Base-by-base conservation (phyloP, 2,797 vertebrate species). In the Peromyscus aztecus region DNA sequence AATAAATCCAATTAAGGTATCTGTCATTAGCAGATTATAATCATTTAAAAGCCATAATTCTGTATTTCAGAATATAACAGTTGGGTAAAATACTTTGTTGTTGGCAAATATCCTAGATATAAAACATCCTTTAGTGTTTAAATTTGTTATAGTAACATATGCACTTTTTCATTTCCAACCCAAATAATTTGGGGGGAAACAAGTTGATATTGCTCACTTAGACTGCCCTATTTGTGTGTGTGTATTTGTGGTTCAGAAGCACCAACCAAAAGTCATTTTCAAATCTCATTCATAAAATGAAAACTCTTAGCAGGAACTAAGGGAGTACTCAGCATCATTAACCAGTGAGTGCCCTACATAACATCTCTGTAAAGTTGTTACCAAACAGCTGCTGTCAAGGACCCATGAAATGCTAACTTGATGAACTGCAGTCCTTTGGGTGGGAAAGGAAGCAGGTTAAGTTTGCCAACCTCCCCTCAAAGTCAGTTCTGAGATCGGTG, bases 251-350 rank as follows among this genome's bases (percentile, higher is more conserved):
- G 81, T 27, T 78, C 21, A 76, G 61, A 88, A 92, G n/a, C 21
- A 94, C 67, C 23, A 69, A 88, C 14, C 31, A 46, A 52, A 93
- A 84, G 55, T 69, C 61, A 91, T 88, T 92, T 75, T 96, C 77
- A 92, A 80, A 83, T 90, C 73, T 78, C 77, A 83, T 76, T 92
- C 27, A 92, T 80, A 95, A 96, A 95, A 67, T 43, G 43, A 88
- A 95, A 93, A 96, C 67, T 75, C 27, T 23, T 67, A 52, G 52
- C 52, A 92, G 82, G 78, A 80, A 40, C 17, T 55, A 37, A 63
- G 14, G 27, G 49, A 65, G 52, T 17, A 24, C 52, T 17, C 59
- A 59, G 86, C 49, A 71, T 59, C 49, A 67, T 13, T 86, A 92
- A 76, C 80, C 55, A 91, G 88, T 63, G 89, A n/a, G 65, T 57